Evolutionary conservation across 2,113 vertebrate genomes (phyloP).

Genomic region (Lagopus muta): DNA sequence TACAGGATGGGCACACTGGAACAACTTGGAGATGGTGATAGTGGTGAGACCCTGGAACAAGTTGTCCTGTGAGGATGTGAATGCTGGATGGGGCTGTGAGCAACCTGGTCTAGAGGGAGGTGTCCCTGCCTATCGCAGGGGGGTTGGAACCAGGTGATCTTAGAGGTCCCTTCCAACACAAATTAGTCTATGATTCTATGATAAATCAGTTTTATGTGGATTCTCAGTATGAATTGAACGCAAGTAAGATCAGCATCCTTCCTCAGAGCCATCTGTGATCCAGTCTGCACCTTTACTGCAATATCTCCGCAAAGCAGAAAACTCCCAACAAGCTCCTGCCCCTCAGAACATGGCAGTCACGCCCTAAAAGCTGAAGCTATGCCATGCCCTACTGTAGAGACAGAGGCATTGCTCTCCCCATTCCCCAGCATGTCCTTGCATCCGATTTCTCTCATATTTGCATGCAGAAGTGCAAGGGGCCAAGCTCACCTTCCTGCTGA

Average conservation of each 20-base stretch:
- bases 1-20: fast-evolving
- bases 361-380: not conserved
- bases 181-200: no score
- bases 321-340: not conserved
- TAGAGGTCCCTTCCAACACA: no score
- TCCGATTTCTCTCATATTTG: not conserved
- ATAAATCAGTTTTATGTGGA: not conserved
- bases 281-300: not conserved
- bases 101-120: no score
- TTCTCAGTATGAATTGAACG: not conserved
- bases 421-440: not conserved
- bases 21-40: no score
- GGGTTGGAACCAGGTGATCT: no score
- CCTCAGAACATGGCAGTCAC: not conserved
- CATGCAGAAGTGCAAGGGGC: not conserved
- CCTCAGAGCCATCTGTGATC: not conserved
- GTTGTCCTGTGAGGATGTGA: no score
- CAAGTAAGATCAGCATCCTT: fast-evolving
- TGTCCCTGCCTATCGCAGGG: no score
- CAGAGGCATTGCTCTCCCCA: not conserved
- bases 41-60: no score
- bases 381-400: not conserved
- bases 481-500: not conserved
- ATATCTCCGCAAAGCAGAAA: not conserved
- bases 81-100: no score